Conservation (phyloP, 2,797 vertebrate genomes). For the Leptodactylus fallax region DNA sequence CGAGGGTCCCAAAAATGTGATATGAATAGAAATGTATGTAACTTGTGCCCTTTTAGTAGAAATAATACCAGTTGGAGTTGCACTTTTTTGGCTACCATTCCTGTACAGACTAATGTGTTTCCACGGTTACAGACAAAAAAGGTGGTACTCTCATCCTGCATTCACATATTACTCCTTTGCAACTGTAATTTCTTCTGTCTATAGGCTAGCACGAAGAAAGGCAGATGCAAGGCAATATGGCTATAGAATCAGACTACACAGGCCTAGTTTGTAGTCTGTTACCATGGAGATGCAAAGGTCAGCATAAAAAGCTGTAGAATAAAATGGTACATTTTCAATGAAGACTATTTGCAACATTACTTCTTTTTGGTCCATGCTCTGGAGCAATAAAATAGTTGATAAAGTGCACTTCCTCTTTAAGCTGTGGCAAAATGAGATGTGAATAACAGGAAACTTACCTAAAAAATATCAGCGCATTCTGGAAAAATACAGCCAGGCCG, state of each 20-base stretch:
- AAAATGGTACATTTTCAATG: neutral
- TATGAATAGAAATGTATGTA: too few species aligned
- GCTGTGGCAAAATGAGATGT: neutral
- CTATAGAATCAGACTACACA: neutral
- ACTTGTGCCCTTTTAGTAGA: too few species aligned
- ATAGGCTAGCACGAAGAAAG: neutral
- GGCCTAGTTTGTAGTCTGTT: neutral
- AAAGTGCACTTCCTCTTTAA: neutral
- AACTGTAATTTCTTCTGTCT: too few species aligned
- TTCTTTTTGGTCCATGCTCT: too few species aligned
- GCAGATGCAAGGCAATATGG: too few species aligned
- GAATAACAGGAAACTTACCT: conserved; percentile 76
- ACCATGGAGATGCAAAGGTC: neutral
- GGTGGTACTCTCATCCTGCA: neutral
- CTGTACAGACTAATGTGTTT: neutral
- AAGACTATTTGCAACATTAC: neutral
- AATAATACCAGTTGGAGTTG: too few species aligned
- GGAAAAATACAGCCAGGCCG: conserved; percentile 91
- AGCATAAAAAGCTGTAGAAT: neutral
- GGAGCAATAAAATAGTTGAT: too few species aligned
- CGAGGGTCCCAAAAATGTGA: too few species aligned
- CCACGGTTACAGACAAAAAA: neutral
- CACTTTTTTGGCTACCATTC: too few species aligned
- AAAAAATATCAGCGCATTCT: conserved; percentile 93
- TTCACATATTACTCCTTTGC: neutral